Evolutionary conservation across 1,140 invertebrate genomes (phyloP), one percentile per base, ranked within the genome.

Genomic region (Cyclargus thomasi): DNA sequence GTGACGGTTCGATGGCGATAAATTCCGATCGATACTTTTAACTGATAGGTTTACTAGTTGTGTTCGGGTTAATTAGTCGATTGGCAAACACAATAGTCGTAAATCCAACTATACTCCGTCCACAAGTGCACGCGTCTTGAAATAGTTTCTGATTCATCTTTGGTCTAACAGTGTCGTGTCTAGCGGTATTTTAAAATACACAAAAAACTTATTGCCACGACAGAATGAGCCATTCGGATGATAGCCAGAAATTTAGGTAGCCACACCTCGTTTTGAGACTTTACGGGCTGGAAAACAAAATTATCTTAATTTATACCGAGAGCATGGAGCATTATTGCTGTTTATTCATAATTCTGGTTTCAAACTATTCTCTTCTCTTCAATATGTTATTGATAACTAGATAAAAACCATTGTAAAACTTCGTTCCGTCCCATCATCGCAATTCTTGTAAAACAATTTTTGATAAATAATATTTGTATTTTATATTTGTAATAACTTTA

Each of bases 1-100:
- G 29, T 29, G 29, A 29, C 29, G 8, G 39, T 8, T 14, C 14
- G 39, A 14, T 47, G 39, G 10, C 3, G 39, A 47, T 47, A 16
- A 47, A 47, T 47, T 47, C 14, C 11, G 2, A 47, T 14, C 14
- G 39, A 47, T 47, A 14, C 39, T 47, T 47, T 11, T 47, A 47
- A 47, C 39, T 47, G 14, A 47, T 47, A 47, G 39, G 10, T 14
- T 47, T 16, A 47, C 39, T 47, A 59, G 55, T 59, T 8, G 6
- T 21, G 21, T 18, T 5, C 17, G 55, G 55, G 55, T 59, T 20
- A 59, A 59, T 59, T 22, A 21, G 55, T 47, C 55, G 18, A 59
- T 59, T 59, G 55, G 55, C 55, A 59, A 59, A 59, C 55, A 59
- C 55, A 59, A 59, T 59, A 21, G 18, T 59, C 18, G 17, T 59